phyloP scores from a whole-genome alignment of 92 coral and sea anemone genomes.

The Blastomussa wellsi region DNA sequence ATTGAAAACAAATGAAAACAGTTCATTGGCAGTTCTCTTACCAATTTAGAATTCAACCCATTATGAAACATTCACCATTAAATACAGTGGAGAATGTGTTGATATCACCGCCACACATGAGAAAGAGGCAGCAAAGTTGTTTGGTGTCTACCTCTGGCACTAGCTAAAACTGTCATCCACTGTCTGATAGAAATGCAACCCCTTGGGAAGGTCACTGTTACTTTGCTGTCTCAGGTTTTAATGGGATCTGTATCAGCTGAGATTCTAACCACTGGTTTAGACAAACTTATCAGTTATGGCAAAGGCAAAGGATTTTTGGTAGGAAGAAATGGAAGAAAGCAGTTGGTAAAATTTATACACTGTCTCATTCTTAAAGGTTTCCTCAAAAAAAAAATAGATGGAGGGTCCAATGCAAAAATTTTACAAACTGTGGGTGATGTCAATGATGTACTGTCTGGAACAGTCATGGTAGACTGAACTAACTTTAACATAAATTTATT shows the following conservation, averaged over 20 bases:
- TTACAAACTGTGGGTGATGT: background rate
- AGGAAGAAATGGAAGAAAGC: slow-evolving; percentile 19
- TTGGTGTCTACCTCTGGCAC: background rate
- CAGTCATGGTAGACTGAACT: background rate
- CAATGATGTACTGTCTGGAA: background rate
- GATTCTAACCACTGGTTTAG: slow-evolving; percentile 36
- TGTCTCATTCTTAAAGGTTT: no score
- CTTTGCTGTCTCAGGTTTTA: slow-evolving; percentile 45
- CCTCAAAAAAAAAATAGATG: no score
- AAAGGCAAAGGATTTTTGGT: slow-evolving; percentile 29
- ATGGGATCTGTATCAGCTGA: slow-evolving; percentile 53
- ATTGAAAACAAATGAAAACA: no score
- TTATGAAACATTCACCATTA: no score
- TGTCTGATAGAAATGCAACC: slow-evolving; percentile 34
- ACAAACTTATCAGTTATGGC: slow-evolving; percentile 37
- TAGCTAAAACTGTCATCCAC: slow-evolving; percentile 34
- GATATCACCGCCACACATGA: no score
- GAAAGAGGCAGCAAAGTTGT: no score
- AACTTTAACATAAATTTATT: no score
- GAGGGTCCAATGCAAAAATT: no score
- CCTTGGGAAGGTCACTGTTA: slow-evolving; percentile 38
- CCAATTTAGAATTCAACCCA: no score
- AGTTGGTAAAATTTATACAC: no score
- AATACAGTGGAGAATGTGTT: no score
- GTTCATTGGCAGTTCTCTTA: no score